These are phyloP conservation scores for Rutpela maculata DNA, from an alignment of 2,888 invertebrate species.

Conservation along the genomic window DNA sequence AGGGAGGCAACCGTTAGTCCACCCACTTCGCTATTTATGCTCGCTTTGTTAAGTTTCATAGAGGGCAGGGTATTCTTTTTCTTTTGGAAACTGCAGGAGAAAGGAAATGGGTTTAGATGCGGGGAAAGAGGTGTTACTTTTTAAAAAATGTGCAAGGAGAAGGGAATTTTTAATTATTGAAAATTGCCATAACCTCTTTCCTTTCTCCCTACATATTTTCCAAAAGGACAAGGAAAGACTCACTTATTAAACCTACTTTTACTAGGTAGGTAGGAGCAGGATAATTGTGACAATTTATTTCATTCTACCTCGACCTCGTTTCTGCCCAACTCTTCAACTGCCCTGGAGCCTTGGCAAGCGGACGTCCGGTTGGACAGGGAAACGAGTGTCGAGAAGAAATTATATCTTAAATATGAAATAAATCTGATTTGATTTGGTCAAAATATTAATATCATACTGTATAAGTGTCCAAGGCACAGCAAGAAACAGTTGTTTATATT, in stretches of 20 bases:
- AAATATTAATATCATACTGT: too few species aligned
- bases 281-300: too few species aligned
- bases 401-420: too few species aligned
- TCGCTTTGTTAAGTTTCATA: conserved; percentile 69
- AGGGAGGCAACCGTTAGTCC: conserved; percentile 69
- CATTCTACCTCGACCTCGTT: too few species aligned
- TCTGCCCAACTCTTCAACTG: too few species aligned
- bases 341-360: too few species aligned
- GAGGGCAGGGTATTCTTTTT: conserved; percentile 57
- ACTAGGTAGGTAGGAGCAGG: too few species aligned
- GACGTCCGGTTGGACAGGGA: too few species aligned
- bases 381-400: too few species aligned
- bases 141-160: conserved; percentile 63
- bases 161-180: conserved; percentile 55
- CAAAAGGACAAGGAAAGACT: conserved; percentile 29
- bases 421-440: too few species aligned
- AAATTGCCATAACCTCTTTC: conserved; percentile 63
- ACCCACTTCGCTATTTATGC: conserved; percentile 67
- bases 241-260: neutral
- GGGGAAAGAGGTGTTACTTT: conserved; percentile 31
- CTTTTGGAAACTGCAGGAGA: conserved; percentile 59
- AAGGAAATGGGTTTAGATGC: conserved; percentile 65
- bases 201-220: conserved; percentile 67
- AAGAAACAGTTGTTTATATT: too few species aligned
- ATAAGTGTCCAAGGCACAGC: too few species aligned